Evolutionary conservation across 1,140 invertebrate species (phyloP).

Genomic region (Drosophila arawakana): DNA sequence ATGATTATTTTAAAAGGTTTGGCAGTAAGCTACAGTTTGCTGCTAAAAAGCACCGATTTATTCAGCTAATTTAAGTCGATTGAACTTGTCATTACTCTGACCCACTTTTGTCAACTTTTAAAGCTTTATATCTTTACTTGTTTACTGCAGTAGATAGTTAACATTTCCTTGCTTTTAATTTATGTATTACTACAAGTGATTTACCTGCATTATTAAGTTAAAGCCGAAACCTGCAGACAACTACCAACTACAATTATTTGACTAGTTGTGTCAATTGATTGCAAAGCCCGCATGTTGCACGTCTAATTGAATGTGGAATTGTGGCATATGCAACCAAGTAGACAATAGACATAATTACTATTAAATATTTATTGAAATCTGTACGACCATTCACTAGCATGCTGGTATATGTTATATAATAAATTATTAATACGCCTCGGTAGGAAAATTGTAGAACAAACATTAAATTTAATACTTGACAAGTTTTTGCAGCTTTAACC

Average conservation of each 20-base stretch:
- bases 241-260: constrained; percentile 15
- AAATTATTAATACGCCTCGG: neutral
- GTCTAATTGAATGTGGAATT: constrained; percentile 28
- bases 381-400: too few relatives aligned
- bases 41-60: too few relatives aligned
- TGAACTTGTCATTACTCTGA: too few relatives aligned
- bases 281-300: constrained; percentile 27
- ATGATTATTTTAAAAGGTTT: neutral
- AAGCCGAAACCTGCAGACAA: constrained; percentile 6
- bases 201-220: constrained; percentile 30
- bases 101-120: too few relatives aligned
- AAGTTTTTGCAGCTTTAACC: too few relatives aligned
- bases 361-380: constrained; percentile 28
- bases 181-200: constrained; percentile 2
- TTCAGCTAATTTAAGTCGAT: too few relatives aligned
- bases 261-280: constrained; percentile 13
- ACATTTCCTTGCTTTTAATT: neutral
- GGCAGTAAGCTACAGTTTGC: neutral
- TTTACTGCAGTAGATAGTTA: too few relatives aligned
- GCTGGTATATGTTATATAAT: neutral
- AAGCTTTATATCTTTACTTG: too few relatives aligned
- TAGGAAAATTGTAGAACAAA: too few relatives aligned
- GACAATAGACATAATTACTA: constrained; percentile 21
- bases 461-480: too few relatives aligned
- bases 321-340: constrained; percentile 17